Conservation (phyloP, 2,797 vertebrate species). For the Brotula barbata region DNA sequence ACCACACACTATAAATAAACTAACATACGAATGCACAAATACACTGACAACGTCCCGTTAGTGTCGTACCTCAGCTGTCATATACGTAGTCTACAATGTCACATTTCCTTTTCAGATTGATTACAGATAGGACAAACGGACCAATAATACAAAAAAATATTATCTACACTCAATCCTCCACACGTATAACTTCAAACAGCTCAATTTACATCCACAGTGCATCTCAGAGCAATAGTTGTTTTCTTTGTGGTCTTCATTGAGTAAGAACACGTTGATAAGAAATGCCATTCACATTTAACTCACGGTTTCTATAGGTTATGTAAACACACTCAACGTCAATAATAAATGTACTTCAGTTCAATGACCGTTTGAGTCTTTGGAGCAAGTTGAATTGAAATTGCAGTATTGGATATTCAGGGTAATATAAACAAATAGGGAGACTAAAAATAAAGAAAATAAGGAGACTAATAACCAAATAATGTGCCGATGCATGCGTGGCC, state of each 20-base stretch:
- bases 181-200: conserved; percentile 22
- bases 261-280: conserved; percentile 17
- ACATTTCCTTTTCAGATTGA: conserved; percentile 39
- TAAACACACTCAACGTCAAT: conserved; percentile 32
- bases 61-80: conserved; percentile 37
- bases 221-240: conserved; percentile 29
- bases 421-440: conserved; percentile 4
- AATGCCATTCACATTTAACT: conserved; percentile 40
- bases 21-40: conserved; percentile 63
- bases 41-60: conserved; percentile 56
- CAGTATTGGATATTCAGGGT: conserved; percentile 2
- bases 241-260: conserved; percentile 25
- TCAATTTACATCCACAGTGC: conserved; percentile 31
- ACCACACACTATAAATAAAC: conserved; percentile 69
- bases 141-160: conserved; percentile 29
- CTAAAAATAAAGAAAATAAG: neutral
- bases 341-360: conserved; percentile 22
- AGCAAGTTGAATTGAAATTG: conserved; percentile 11
- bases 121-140: conserved; percentile 50
- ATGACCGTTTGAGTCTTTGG: conserved; percentile 18
- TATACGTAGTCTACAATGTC: conserved; percentile 48
- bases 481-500: conserved; percentile 38
- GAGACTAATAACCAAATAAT: conserved; percentile 14
- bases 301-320: conserved; percentile 41
- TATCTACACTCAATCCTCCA: conserved; percentile 20